Conservation (phyloP, 2,113 vertebrate species). For the Cettia cetti region DNA sequence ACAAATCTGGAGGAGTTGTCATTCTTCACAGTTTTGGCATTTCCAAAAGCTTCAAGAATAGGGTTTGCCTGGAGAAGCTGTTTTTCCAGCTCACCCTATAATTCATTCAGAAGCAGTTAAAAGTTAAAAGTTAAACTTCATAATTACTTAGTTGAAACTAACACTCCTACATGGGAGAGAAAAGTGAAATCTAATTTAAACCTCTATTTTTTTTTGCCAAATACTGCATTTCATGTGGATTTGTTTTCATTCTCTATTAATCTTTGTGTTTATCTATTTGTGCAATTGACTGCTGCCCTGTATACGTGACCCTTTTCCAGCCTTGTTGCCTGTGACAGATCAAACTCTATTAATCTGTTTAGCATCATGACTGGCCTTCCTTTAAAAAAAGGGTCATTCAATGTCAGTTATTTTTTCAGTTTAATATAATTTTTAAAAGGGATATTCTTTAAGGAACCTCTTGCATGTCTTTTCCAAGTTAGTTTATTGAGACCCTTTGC, state of each 20-base stretch:
- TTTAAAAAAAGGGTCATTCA: not conserved
- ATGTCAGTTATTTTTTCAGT: not conserved
- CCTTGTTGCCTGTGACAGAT: not conserved
- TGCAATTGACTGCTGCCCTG: not conserved
- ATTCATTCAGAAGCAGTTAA: constrained; percentile 64
- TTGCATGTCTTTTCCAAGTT: not conserved
- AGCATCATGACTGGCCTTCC: not conserved
- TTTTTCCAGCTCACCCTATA: constrained; percentile 97
- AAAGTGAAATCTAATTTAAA: not conserved
- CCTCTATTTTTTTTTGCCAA: not conserved
- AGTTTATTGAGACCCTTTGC: constrained; percentile 32
- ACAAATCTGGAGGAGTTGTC: constrained; percentile 98
- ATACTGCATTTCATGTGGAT: not conserved
- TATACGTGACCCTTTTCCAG: not conserved
- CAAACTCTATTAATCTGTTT: not conserved
- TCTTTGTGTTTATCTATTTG: constrained; percentile 4
- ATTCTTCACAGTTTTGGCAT: constrained; percentile 98
- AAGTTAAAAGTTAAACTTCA: not conserved
- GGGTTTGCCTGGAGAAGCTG: constrained; percentile 98
- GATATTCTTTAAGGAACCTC: constrained; percentile 1
- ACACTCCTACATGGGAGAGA: not conserved
- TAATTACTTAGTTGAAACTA: not conserved
- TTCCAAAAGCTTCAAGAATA: constrained; percentile 97
- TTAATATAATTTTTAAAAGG: not conserved
- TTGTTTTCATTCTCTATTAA: not conserved